Conservation (phyloP, 1,140 invertebrate genomes). For the Leptinotarsa texana region DNA sequence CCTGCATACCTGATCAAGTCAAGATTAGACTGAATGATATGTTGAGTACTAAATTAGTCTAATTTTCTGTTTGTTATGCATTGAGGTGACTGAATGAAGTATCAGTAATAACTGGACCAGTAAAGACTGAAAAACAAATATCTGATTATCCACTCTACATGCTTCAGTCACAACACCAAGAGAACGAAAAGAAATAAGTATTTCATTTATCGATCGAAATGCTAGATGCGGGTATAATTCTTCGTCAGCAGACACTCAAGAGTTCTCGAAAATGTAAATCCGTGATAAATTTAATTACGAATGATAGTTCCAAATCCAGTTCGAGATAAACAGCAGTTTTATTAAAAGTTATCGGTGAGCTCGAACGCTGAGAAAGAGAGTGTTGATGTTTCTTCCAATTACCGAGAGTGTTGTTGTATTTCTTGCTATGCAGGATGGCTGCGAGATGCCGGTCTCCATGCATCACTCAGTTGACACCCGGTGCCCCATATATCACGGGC, state of each 20-base stretch:
- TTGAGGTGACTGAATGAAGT: too few relatives aligned
- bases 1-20: too few relatives aligned
- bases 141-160: too few relatives aligned
- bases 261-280: constrained; percentile 16
- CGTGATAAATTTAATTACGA: constrained; percentile 18
- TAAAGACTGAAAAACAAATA: too few relatives aligned
- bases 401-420: constrained; percentile 45
- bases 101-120: too few relatives aligned
- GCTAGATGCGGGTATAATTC: not conserved
- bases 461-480: constrained; percentile 57
- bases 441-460: constrained; percentile 52
- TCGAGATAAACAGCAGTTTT: constrained; percentile 18
- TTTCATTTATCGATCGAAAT: not conserved
- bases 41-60: too few relatives aligned
- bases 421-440: constrained; percentile 33
- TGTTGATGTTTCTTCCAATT: constrained; percentile 37
- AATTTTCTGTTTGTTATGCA: too few relatives aligned
- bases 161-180: too few relatives aligned
- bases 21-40: too few relatives aligned
- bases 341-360: constrained; percentile 16
- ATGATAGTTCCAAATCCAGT: constrained; percentile 16
- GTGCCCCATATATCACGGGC: constrained; percentile 57
- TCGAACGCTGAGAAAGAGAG: constrained; percentile 10
- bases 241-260: not conserved
- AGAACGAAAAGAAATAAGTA: not conserved